Base-by-base conservation (phyloP, 2,113 vertebrate genomes). In the Myiopsitta monachus region DNA sequence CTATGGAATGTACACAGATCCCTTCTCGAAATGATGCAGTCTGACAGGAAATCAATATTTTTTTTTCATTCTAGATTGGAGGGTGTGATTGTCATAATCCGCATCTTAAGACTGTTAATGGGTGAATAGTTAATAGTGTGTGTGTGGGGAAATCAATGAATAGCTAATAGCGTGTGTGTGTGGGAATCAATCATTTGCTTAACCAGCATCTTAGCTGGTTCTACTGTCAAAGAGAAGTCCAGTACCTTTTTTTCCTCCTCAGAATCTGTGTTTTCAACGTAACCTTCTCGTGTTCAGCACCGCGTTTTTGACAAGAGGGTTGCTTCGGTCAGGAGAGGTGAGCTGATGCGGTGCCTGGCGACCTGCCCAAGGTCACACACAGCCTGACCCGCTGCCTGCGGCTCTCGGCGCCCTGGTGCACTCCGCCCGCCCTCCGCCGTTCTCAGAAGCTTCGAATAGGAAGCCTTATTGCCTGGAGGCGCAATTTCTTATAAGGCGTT, bases 11-110 rank as follows among this genome's bases (percentile, higher is more conserved):
- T 97, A 92, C 96, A 83, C 77, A 88, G 95, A 95, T 98, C 96
- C 77, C 98, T 98, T 97, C 96, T 98, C 97, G 98, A 97, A 97
- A 95, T 98, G 98, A 99, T 99, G 97, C 95, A 96, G 89, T 98
- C 97, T 99, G 99, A 98, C 99, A 99, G 99, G 91, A 99, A 99
- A 99, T 99, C 99, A 98, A 99, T 99, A 98, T 87, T 97, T 98
- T 83, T 83, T 93, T 98, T 98, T 97, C 96, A 96, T 98, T 97
- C 94, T 97, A 96, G 98, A 98, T 99, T 98, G 98, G 98, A 97
- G 95, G 97, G 97, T 98, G 97, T 98, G 97, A 98, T 98, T 97
- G 97, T 98, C 96, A 96, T 98, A 98, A 99, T 98, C 98, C 97
- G 97, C 83, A 96, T 98, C 87, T 97, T 97, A 95, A 95, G 97